Evolutionary conservation across 2,888 invertebrate species (phyloP), one percentile per base, ranked within the genome.

Genomic region (Cephus nigrinus): DNA sequence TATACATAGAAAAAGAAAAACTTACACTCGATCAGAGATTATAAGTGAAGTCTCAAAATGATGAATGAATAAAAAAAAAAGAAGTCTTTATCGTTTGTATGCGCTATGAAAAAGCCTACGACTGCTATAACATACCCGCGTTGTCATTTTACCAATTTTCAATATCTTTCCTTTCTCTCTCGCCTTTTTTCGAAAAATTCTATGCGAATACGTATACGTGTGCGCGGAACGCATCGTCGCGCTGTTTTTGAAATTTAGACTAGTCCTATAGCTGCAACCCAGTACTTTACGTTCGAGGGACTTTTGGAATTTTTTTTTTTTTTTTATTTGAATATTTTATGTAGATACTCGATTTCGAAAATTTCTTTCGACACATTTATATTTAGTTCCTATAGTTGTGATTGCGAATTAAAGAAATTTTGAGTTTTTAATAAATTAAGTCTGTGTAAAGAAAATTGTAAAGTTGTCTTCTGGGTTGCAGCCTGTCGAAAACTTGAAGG

Each of bases 71-170:
- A 35, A 35, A 23, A 55, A 69, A 79, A 77, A 71, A 40, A 78
- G 78, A 77, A 75, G 75, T 78, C 76, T 75, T 78, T 80, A 82
- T 82, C 81, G 80, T 82, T 82, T 82, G 82, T 80, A 80, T 75
- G 74, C 75, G 71, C 77, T 76, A 55, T 55, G 23, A 55, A 23
- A 55, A 55, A 55, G 55, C 55, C 31, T 33, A 31, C 33, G 31
- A 71, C 71, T 71, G 33, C 71, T 33, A n/a, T 33, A 31, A 71
- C 71, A 23, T 71, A 30, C 33, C 71, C 31, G 71, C 31, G 33
- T 71, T 32, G 23, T 30, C 11, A 71, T 71, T 31, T 33, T 33
- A 71, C 30, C 71, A 32, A 32, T 30, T 71, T 71, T 71, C 71
- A 23, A 23, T 55, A 55, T 55, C 55, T 55, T 55, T 55, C 23